Conservation (phyloP, 2,113 vertebrate genomes). For the Perca schrenkii region DNA sequence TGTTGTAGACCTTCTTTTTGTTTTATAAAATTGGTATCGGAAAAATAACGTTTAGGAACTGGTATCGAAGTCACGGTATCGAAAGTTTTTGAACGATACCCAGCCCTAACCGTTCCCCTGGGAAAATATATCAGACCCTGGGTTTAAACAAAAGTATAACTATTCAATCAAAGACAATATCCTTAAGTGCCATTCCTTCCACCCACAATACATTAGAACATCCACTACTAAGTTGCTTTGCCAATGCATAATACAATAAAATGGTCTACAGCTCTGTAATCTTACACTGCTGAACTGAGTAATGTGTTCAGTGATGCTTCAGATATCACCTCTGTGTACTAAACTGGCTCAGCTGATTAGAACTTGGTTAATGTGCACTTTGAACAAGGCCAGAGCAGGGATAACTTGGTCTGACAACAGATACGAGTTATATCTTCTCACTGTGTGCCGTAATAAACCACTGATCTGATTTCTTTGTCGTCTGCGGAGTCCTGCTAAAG, state of each 20-base stretch:
- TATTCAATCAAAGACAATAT: background rate
- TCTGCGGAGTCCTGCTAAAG: background rate
- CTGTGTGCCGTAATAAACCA: background rate
- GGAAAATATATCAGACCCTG: background rate
- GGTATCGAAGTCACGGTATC: no score
- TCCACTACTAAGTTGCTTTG: background rate
- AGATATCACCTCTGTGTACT: slow-evolving; percentile 3
- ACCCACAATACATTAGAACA: background rate
- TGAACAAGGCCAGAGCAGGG: background rate
- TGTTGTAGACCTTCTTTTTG: no score
- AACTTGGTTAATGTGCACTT: background rate
- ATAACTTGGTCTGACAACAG: background rate
- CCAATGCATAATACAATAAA: background rate
- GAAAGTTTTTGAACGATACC: no score
- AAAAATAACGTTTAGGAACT: no score
- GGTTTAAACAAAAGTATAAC: background rate
- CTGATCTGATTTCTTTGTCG: background rate
- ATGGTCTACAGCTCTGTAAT: background rate
- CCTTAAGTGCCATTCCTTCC: background rate
- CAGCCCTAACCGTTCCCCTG: background rate
- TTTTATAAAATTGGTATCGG: no score
- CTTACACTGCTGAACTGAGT: background rate
- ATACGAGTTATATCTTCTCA: background rate
- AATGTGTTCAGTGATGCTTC: slow-evolving; percentile 14
- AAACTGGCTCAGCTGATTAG: background rate